Conservation (phyloP, 2,888 invertebrate species). For the Cheilosia scutellata region DNA sequence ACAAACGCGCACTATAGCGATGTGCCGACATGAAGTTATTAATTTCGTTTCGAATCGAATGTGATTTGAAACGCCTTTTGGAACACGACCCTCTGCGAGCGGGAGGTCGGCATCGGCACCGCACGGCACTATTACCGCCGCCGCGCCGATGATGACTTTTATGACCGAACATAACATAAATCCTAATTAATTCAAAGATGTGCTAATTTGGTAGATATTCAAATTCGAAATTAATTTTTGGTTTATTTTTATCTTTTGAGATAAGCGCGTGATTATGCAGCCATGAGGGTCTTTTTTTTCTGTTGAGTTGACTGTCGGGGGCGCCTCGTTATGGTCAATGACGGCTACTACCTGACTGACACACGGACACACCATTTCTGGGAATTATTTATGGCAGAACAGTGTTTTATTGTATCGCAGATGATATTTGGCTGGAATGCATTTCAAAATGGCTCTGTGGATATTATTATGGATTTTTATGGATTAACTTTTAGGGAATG, state of each 20-base stretch:
- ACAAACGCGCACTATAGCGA: conserved; percentile 8
- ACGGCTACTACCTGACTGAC: conserved; percentile 38
- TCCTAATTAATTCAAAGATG: conserved; percentile 74
- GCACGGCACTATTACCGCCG: not conserved
- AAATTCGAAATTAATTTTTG: conserved; percentile 45
- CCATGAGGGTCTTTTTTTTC: conserved; percentile 15
- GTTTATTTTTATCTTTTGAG: conserved; percentile 23
- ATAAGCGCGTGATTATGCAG: conserved; percentile 36
- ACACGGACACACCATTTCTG: conserved; percentile 47
- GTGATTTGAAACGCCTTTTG: conserved; percentile 60
- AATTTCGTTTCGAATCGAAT: conserved; percentile 52
- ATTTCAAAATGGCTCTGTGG: not conserved
- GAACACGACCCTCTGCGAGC: conserved; percentile 25
- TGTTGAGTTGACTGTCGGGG: conserved; percentile 30
- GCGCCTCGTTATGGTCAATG: conserved; percentile 52
- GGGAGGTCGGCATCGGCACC: not conserved
- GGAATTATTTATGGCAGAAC: conserved; percentile 57
- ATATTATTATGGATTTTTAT: not conserved
- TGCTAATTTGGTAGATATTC: conserved; percentile 68
- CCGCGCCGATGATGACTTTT: conserved; percentile 37
- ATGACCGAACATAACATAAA: conserved; percentile 66
- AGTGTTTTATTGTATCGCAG: conserved; percentile 2
- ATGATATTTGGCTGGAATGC: conserved; percentile 10
- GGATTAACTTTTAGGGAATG: not conserved
- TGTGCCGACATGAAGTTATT: conserved; percentile 47